Evolutionary conservation across 2,113 vertebrate genomes (phyloP).

Genomic region (Tetrax tetrax): DNA sequence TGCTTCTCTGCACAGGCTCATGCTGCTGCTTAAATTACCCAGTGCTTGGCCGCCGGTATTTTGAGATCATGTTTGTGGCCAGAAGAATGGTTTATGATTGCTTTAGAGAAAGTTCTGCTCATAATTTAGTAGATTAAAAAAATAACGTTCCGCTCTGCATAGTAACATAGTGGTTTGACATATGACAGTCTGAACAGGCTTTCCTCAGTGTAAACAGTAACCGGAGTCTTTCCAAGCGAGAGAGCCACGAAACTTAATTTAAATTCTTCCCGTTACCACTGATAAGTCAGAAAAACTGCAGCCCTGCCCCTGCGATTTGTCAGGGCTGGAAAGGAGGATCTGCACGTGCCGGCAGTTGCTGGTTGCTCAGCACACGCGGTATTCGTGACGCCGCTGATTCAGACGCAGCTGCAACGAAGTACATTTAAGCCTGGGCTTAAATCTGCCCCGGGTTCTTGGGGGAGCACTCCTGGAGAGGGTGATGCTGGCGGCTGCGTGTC

Average conservation of each 20-base stretch:
- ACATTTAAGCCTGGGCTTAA: rapidly evolving
- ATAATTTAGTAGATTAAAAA: not conserved
- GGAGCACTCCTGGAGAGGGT: not conserved
- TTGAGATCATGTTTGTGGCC: not conserved
- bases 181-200: not conserved
- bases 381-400: not conserved
- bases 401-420: rapidly evolving
- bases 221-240: not conserved
- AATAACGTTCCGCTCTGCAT: not conserved
- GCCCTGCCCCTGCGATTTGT: not conserved
- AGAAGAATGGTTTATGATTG: not conserved
- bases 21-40: not conserved
- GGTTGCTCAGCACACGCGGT: rapidly evolving
- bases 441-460: not conserved
- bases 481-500: not conserved
- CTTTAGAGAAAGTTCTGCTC: not conserved
- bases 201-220: not conserved
- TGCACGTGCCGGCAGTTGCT: rapidly evolving
- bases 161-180: not conserved
- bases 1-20: not conserved
- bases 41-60: not conserved
- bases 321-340: not conserved
- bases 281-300: not conserved
- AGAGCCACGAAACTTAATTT: not conserved
- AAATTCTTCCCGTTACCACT: not conserved